A percentile compares a stretch with the other conserved stretches of the same genome.
Conservation (phyloP, 2,797 vertebrate species). For the Strix occidentalis region DNA sequence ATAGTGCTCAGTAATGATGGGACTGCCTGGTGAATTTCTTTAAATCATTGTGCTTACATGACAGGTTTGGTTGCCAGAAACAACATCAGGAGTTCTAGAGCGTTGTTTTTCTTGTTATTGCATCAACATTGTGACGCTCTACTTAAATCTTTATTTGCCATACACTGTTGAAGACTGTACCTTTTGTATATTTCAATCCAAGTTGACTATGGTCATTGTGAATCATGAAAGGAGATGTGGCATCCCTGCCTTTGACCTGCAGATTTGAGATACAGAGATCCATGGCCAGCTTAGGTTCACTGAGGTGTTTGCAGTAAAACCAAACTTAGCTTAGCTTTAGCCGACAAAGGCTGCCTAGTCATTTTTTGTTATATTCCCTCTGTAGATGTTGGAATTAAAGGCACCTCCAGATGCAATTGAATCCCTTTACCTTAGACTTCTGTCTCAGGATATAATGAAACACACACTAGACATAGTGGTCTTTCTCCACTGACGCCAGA, state of each 20-base stretch:
- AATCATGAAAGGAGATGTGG: not conserved
- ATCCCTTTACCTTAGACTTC: not conserved
- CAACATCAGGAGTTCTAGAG: not conserved
- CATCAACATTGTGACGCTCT: not conserved
- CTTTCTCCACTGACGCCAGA: not conserved
- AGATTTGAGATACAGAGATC: not conserved
- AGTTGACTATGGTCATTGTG: not conserved
- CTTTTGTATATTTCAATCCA: not conserved
- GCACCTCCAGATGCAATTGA: not conserved
- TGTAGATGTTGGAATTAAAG: not conserved
- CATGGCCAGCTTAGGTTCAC: not conserved
- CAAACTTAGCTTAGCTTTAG: not conserved
- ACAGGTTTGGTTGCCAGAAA: not conserved
- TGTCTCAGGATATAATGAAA: not conserved
- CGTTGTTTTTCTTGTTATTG: not conserved
- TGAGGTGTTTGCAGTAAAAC: not conserved
- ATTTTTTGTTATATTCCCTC: not conserved
- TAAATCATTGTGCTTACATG: not conserved
- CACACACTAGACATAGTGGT: rapidly evolving
- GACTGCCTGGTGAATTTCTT: not conserved
- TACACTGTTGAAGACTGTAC: not conserved
- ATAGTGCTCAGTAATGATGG: not conserved
- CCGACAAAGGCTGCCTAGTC: not conserved
- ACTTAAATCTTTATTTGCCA: not conserved
- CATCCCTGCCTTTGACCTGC: not conserved